Evolutionary conservation across 2,888 invertebrate species (phyloP).

Genomic region (Cataglyphis livida): DNA sequence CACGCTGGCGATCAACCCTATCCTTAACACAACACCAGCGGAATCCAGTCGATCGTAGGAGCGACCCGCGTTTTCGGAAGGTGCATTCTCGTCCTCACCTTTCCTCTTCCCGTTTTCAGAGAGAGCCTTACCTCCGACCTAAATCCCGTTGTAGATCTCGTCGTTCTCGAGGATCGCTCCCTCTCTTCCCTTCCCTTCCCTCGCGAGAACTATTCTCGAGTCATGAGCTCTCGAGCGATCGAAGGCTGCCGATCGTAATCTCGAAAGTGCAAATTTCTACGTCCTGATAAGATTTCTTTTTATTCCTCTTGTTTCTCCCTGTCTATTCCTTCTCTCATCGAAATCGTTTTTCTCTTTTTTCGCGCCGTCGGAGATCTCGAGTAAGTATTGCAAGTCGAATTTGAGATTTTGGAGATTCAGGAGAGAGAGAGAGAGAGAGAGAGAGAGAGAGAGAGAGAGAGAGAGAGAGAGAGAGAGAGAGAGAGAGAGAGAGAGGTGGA

Average conservation of each 20-base stretch:
- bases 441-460: no score
- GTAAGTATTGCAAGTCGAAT: slow-evolving; percentile 4
- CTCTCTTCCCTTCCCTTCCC: not conserved
- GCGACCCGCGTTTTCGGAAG: slow-evolving; percentile 54
- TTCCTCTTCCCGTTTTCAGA: not conserved
- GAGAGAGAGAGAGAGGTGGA: slow-evolving; percentile 4
- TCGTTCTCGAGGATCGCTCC: not conserved
- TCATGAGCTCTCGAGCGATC: not conserved
- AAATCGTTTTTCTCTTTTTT: not conserved
- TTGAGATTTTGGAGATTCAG: not conserved
- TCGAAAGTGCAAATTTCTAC: not conserved
- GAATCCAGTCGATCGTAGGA: slow-evolving; percentile 59
- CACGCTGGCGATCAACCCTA: slow-evolving; percentile 67
- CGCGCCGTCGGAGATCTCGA: not conserved
- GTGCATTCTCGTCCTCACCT: slow-evolving; percentile 11
- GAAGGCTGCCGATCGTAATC: not conserved
- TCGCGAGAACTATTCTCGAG: not conserved
- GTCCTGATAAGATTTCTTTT: not conserved
- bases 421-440: no score
- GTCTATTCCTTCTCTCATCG: not conserved
- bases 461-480: no score
- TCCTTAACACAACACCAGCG: slow-evolving; percentile 65
- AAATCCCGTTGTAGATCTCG: slow-evolving; percentile 33
- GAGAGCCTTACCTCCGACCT: slow-evolving; percentile 25
- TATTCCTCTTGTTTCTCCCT: not conserved